Conservation (phyloP, 2,797 vertebrate genomes). For the Ispidina picta region DNA sequence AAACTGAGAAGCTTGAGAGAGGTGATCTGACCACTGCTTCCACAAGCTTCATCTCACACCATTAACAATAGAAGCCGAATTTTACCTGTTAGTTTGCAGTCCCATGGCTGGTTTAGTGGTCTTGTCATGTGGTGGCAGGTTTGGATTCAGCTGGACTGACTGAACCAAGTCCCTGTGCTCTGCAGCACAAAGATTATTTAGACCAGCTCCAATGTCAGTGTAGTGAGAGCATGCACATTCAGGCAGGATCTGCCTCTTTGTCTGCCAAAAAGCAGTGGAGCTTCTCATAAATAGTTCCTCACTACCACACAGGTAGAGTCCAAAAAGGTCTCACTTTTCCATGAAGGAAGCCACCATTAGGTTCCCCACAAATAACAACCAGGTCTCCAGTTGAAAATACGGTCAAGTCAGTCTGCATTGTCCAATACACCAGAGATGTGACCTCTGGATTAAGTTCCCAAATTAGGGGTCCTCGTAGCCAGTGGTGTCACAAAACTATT, state of each 20-base stretch:
- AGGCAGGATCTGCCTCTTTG: background rate
- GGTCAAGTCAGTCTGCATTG: background rate
- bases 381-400: background rate
- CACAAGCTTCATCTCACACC: background rate
- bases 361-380: background rate
- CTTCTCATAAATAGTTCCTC: background rate
- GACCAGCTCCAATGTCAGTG: background rate
- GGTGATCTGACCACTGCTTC: background rate
- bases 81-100: background rate
- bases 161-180: background rate
- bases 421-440: background rate
- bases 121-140: background rate
- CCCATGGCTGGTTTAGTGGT: background rate
- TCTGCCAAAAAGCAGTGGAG: background rate
- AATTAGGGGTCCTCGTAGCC: background rate
- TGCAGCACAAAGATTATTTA: background rate
- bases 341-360: background rate
- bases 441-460: background rate
- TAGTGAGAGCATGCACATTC: background rate
- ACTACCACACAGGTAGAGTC: background rate
- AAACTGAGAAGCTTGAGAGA: background rate
- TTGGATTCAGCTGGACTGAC: background rate
- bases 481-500: background rate
- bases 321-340: background rate
- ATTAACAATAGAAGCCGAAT: background rate